These are phyloP conservation scores for Yponomeuta malinellus DNA, from an alignment of 2,888 invertebrate genomes.

Conservation along the genomic window DNA sequence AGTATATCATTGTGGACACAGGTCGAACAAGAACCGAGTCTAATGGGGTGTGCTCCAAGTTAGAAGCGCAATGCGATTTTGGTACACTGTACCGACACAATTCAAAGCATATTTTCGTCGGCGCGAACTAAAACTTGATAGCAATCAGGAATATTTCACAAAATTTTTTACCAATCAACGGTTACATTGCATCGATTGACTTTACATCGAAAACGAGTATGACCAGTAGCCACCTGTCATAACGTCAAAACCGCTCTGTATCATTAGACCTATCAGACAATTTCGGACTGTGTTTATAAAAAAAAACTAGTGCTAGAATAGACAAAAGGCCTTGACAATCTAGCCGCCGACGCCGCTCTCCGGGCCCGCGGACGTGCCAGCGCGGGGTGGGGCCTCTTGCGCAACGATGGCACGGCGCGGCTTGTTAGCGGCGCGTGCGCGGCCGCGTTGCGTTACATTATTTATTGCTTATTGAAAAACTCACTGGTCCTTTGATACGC, in stretches of 20 bases:
- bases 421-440: slow-evolving; percentile 70
- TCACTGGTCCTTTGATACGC: slow-evolving; percentile 37
- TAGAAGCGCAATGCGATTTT: neutral
- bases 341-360: neutral
- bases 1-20: slow-evolving; percentile 49
- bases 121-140: too few species aligned
- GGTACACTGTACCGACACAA: neutral
- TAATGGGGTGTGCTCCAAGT: slow-evolving; percentile 30
- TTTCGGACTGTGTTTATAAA: too few species aligned
- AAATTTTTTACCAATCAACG: too few species aligned
- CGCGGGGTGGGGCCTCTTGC: slow-evolving; percentile 46
- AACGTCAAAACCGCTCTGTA: too few species aligned
- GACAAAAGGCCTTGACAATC: neutral
- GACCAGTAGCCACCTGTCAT: too few species aligned
- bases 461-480: slow-evolving; percentile 75
- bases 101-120: too few species aligned
- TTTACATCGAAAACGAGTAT: too few species aligned
- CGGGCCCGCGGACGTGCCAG: slow-evolving; percentile 5
- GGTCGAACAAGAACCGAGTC: slow-evolving; percentile 58
- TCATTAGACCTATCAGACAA: too few species aligned
- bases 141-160: too few species aligned
- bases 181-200: too few species aligned
- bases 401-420: slow-evolving; percentile 66
- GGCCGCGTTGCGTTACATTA: slow-evolving; percentile 62
- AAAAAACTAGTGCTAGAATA: neutral